Evolutionary conservation across 2,113 vertebrate species (phyloP).

Genomic region (Seriola dumerili): DNA sequence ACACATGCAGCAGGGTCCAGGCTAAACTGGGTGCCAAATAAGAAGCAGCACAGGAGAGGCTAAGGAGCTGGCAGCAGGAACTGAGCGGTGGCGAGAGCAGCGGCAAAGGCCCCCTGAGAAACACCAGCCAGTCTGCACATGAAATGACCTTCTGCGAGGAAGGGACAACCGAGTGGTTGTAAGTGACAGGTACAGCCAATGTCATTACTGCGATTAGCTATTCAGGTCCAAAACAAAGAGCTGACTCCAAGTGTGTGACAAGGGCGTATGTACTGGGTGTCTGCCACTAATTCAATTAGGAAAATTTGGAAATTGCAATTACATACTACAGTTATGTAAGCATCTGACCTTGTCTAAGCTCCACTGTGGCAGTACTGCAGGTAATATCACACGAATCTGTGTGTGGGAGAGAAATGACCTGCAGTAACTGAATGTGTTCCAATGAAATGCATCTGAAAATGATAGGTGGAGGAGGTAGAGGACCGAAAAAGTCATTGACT

Average conservation of each 20-base stretch:
- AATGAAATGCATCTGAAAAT: conserved; percentile 36
- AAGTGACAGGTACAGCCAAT: conserved; percentile 55
- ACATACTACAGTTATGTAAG: conserved; percentile 51
- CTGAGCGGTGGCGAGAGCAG: background rate
- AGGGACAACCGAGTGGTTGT: conserved; percentile 21
- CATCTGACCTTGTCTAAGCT: conserved; percentile 60
- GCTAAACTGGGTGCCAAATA: conserved; percentile 16
- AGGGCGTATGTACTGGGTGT: conserved; percentile 30
- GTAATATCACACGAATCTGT: conserved; percentile 29
- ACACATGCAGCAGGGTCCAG: conserved; percentile 24
- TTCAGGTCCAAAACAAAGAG: conserved; percentile 66
- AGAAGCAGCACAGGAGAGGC: background rate
- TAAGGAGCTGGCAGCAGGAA: conserved; percentile 25
- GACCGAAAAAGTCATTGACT: background rate
- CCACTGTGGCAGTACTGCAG: conserved; percentile 10
- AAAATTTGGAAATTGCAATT: conserved; percentile 50
- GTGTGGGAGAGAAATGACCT: conserved; percentile 27
- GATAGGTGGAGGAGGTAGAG: background rate
- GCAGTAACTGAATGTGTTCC: background rate
- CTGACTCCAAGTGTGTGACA: conserved; percentile 18
- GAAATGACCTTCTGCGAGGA: conserved; percentile 61
- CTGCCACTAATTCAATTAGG: conserved; percentile 62
- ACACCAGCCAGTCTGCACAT: conserved; percentile 39
- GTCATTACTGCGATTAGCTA: conserved; percentile 63
- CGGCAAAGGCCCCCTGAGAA: conserved; percentile 35